Evolutionary conservation across 1,140 invertebrate species (phyloP), one percentile per base, ranked within the genome.

Genomic region (Drosophila eugracilis): DNA sequence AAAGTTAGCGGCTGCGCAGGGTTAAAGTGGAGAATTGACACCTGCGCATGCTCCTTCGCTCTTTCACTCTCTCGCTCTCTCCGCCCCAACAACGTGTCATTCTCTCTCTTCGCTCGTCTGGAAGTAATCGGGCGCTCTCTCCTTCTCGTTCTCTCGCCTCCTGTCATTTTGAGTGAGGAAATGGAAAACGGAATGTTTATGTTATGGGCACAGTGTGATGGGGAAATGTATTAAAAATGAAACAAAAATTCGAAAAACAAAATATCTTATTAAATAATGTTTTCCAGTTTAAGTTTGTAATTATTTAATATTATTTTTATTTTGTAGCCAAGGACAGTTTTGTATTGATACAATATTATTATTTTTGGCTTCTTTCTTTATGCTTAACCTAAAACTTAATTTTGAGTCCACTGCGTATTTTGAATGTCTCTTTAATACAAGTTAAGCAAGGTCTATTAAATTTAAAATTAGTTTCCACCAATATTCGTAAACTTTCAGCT

Each of bases 121-220:
- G 76, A 79, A 78, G 60, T 47, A 39, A 34, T 60, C 19, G 32
- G 19, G 14, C 52, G 19, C 28, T 44, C 48, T 49, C 58, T 39
- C 26, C n/a, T 15, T 30, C 24, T 28, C 1, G 4, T 24, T 24
- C 37, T 36, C 37, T 59, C 54, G 44, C 45, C 36, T 42, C 36
- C 47, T 65, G 63, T 67, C 59, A 67, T 0, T 50, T 26, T 49
- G 6, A 49, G 59, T 52, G 28, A 34, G 65, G 47, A 58, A 58
- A 65, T 80, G 62, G 57, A 59, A 69, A 69, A 47, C 71, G 55
- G 59, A 78, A 84, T 88, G 83, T 88, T 88, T 88, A 88, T 84
- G 78, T 89, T 88, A 50, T 62, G 47, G 10, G 47, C 65, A 89
- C 77, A 81, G 54, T 78, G 45, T 30, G 28, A 26, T 50, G n/a